Evolutionary conservation across 2,888 invertebrate genomes (phyloP), one percentile per base, ranked within the genome.

Genomic region (Conops quadrifasciatus): DNA sequence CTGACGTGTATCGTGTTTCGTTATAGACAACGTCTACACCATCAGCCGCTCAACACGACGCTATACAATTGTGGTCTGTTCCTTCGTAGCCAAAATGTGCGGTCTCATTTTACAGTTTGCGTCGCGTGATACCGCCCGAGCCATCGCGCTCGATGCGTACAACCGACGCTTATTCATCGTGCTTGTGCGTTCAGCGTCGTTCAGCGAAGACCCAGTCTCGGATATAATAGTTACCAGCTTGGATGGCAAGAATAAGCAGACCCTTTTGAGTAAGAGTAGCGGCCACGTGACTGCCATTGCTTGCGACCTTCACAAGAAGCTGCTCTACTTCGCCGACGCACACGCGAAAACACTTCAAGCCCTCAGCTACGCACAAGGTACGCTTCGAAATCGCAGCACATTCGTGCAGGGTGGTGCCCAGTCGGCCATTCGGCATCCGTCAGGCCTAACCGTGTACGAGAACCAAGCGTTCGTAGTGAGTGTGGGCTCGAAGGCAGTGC

Each of bases 311-410:
- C 88, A 89, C 77, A 87, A 88, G 78, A 87, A 89, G 76, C 83
- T 89, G 26, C 83, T 97, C 5, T 98, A 94, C 81, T 94, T 93
- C 87, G 89, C 91, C 0, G 94, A 96, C 83, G 88, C 89, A 70
- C 88, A 89, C 75, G 79, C 85, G 2, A 87, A 88, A 60, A 84
- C 86, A 0, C 87, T 92, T 30, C 88, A 89, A 75, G 82, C 86
- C 36, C 78, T 88, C 24, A 81, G 82, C 75, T 90, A 90, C 71
- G n/a, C n/a, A n/a, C n/a, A n/a, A n/a, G 72, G 74, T 5, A 84
- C 87, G 53, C 89, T 88, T 45, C 79, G 79, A 2, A 77, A 82
- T 80, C 65, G 70, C 26, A 85, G 81, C 75, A 83, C 84, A 0
- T 80, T 90, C 49, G 77, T 89, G 49, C 83, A 84, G 15, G 86